phyloP scores from a whole-genome alignment of 2,888 invertebrate genomes.

The Lepetodrilus schrolli region DNA sequence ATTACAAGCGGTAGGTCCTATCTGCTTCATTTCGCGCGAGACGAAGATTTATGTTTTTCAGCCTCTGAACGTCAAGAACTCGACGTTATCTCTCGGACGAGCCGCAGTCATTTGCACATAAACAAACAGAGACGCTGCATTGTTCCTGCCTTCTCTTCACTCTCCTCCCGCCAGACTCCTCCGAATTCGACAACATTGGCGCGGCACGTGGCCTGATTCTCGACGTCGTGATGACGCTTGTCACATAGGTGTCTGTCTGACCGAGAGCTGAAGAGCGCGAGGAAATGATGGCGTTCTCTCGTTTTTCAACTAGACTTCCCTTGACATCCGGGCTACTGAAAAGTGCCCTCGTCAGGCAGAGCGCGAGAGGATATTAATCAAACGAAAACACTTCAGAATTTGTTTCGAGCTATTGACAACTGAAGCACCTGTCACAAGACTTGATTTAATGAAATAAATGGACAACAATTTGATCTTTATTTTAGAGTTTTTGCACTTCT shows the following conservation, averaged over 20 bases:
- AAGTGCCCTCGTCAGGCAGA: neutral
- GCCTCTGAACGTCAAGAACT: neutral
- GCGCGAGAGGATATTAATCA: slow-evolving; percentile 21
- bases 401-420: slow-evolving; percentile 5
- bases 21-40: neutral
- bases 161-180: too few relatives aligned
- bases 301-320: neutral
- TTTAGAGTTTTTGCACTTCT: neutral
- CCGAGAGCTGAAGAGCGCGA: neutral
- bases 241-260: neutral
- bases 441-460: slow-evolving; percentile 23
- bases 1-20: slow-evolving; percentile 35
- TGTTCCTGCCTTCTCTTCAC: too few relatives aligned
- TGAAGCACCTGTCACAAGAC: slow-evolving; percentile 16
- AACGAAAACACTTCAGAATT: slow-evolving; percentile 15
- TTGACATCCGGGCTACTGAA: slow-evolving; percentile 1
- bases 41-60: slow-evolving; percentile 36
- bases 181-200: slow-evolving; percentile 14
- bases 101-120: slow-evolving; percentile 39
- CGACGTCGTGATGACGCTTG: neutral
- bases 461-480: slow-evolving; percentile 12
- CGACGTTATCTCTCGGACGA: slow-evolving; percentile 28
- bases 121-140: slow-evolving; percentile 34
- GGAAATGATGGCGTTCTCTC: slow-evolving; percentile 18
- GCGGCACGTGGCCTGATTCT: neutral